A percentile compares a stretch with the other conserved stretches of the same genome.
phyloP scores from a whole-genome alignment of 2,888 invertebrate genomes.

The Pristionchus arcanus region DNA sequence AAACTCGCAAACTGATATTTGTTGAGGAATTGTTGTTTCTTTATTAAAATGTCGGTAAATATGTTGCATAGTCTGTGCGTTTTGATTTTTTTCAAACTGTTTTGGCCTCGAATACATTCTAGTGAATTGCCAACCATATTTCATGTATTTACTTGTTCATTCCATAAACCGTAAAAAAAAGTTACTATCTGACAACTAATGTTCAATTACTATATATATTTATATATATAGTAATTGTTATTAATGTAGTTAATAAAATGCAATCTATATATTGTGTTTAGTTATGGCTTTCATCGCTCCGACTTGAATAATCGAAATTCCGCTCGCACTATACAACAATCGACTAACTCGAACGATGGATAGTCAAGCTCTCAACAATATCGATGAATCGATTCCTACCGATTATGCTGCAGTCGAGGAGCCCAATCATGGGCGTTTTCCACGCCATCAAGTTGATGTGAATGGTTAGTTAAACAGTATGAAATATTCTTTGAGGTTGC shows the following conservation, averaged over 20 bases:
- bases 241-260: not conserved
- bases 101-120: too few species aligned
- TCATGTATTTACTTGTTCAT: too few species aligned
- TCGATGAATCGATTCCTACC: not conserved
- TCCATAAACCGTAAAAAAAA: too few species aligned
- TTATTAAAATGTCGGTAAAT: too few species aligned
- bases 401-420: slow-evolving; percentile 10
- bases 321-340: not conserved
- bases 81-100: too few species aligned
- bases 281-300: slow-evolving; percentile 50
- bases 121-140: too few species aligned
- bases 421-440: not conserved
- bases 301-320: slow-evolving; percentile 35
- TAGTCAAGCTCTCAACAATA: not conserved
- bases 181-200: too few species aligned
- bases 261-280: not conserved
- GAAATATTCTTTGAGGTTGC: not conserved
- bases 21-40: too few species aligned
- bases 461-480: not conserved
- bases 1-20: too few species aligned
- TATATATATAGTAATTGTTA: not conserved
- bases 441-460: not conserved
- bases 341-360: not conserved
- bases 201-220: too few species aligned
- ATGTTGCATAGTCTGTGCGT: too few species aligned